Base-by-base conservation (phyloP, 2,888 invertebrate species). In the Nezara viridula region DNA sequence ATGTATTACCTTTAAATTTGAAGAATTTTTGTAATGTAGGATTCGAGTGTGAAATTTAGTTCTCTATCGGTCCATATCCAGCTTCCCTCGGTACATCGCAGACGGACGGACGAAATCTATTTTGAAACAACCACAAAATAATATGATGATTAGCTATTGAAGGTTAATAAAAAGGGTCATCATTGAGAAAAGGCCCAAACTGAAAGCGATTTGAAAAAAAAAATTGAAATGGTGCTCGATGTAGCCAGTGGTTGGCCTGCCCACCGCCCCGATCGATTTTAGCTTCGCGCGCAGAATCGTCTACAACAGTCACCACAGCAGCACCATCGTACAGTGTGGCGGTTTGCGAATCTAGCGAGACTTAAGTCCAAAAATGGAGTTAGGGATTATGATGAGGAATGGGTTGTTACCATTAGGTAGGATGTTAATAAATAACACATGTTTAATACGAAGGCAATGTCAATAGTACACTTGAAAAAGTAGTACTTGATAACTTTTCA, bases 21-120 rank as follows among this genome's bases (percentile, higher is more conserved):
- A 81, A 81, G 81, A 44, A 4, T 81, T n/a, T n/a, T 24, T 14
- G 10, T 81, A 24, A 12, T 32, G 40, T 81, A 44, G 1, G 81
- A 81, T 6, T 44, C 14, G n/a, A 81, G 81, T 24, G 12, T 81
- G n/a, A 0, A 19, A 66, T 66, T 14, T 14, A 14, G 32, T 66
- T 81, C 81, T 44, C 44, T 81, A 81, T 44, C 40, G 81, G 81
- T 81, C 81, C 81, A 81, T 81, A 14, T 32, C 40, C 81, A 81
- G 81, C n/a, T 44, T 81, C 40, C 81, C 2, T 66, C n/a, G 40
- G n/a, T 9, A 81, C 81, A 40, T 81, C 40, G 24, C 40, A 44
- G 12, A 44, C 19, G 81, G 81, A 81, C 81, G 81, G 81, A 81
- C 81, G 40, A 40, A 77, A 10, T 5, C 14, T 10, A 6, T 40